Percentiles rank a stretch among this genome's conserved stretches.
Conservation (phyloP, 2,888 invertebrate species). For the Lottia gigantea region DNA sequence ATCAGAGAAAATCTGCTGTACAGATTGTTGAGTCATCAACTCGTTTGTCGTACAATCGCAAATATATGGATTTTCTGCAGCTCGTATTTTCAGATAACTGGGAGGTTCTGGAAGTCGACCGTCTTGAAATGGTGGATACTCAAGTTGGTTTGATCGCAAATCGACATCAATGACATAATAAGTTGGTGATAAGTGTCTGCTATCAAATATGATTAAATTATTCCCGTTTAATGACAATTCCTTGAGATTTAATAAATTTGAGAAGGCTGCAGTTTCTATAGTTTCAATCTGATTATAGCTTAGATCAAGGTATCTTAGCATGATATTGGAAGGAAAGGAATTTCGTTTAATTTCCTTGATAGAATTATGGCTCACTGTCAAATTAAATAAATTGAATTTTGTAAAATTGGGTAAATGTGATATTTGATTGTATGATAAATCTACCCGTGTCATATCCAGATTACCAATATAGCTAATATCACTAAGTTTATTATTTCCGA, state of each 20-base stretch:
- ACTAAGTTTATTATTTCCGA: neutral
- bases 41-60: slow-evolving; percentile 8
- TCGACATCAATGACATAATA: neutral
- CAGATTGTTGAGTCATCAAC: neutral
- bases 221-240: neutral
- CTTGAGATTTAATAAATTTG: neutral
- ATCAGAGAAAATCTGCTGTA: neutral
- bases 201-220: neutral
- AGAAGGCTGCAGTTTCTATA: neutral
- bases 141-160: neutral
- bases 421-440: slow-evolving; percentile 4
- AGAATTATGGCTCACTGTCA: neutral
- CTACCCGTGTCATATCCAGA: neutral
- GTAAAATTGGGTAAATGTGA: neutral
- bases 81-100: neutral
- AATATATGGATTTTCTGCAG: slow-evolving; percentile 10
- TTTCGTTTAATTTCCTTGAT: neutral
- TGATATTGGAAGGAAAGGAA: neutral
- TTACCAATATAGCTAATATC: neutral
- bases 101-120: neutral
- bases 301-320: slow-evolving; percentile 10
- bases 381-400: neutral
- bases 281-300: slow-evolving; percentile 6
- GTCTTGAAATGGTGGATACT: slow-evolving; percentile 9
- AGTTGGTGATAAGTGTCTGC: neutral